Conservation (phyloP, 2,888 invertebrate genomes). For the Leucoptera coffeella region DNA sequence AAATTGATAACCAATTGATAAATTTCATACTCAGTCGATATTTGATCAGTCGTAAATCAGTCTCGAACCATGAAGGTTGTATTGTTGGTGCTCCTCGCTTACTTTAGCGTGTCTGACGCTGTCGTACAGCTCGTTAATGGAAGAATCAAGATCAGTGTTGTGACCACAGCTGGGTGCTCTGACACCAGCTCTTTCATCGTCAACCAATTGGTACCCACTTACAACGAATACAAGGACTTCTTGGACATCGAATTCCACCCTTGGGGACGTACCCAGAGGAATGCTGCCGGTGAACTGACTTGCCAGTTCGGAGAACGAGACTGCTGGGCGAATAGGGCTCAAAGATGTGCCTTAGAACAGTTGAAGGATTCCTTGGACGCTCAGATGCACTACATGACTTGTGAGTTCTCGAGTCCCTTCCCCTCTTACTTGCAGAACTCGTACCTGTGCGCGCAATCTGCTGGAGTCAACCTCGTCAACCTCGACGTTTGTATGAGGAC, state of each 20-base stretch:
- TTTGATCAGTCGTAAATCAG: too few species aligned
- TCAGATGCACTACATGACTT: constrained; percentile 26
- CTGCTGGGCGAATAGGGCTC: constrained; percentile 35
- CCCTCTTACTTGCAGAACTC: constrained; percentile 13
- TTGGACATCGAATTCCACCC: constrained; percentile 32
- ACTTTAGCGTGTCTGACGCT: neutral
- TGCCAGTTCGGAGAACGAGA: constrained; percentile 25
- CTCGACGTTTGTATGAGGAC: constrained; percentile 22
- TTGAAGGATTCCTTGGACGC: constrained; percentile 19
- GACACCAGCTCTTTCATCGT: constrained; percentile 23
- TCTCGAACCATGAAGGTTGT: too few species aligned
- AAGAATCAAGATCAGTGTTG: constrained; percentile 22
- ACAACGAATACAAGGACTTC: constrained; percentile 17
- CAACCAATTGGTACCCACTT: constrained; percentile 16
- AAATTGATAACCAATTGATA: too few species aligned
- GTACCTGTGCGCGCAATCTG: constrained; percentile 19
- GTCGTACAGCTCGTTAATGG: constrained; percentile 13
- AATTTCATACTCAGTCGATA: too few species aligned
- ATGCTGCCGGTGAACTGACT: constrained; percentile 12
- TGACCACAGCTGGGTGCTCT: constrained; percentile 24
- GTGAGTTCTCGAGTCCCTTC: constrained; percentile 21
- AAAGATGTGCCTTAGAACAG: constrained; percentile 25
- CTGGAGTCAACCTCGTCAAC: constrained; percentile 18
- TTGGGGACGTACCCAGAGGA: constrained; percentile 28
- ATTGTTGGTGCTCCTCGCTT: too few species aligned